These are phyloP conservation scores for Ciconia boyciana DNA, from an alignment of 2,113 vertebrate species.

Conservation along the genomic window DNA sequence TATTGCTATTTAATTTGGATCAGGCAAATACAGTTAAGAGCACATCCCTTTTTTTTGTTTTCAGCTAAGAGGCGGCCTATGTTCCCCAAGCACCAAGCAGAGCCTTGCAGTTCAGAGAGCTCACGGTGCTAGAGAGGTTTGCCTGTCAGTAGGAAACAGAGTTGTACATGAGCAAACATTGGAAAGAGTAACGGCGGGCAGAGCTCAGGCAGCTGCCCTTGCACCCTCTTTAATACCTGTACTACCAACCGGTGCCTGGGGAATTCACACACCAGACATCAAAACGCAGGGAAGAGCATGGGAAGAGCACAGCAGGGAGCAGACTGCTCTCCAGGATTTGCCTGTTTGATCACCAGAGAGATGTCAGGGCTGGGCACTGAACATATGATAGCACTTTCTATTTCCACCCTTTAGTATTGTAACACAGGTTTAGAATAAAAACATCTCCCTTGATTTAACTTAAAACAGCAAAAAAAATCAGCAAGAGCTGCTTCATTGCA, in stretches of 20 bases:
- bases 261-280: neutral
- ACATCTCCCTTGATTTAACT: neutral
- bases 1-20: neutral
- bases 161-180: neutral
- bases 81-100: neutral
- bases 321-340: neutral
- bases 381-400: neutral
- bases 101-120: neutral
- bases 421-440: neutral
- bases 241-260: neutral
- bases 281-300: neutral
- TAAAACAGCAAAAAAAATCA: neutral
- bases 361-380: neutral
- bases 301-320: neutral
- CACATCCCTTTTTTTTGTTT: neutral
- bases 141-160: neutral
- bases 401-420: neutral
- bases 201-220: neutral
- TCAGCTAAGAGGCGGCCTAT: neutral
- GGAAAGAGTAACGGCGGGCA: rapidly evolving
- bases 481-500: neutral
- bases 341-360: neutral
- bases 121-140: neutral
- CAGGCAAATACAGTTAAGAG: neutral
- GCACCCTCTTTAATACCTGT: neutral